phyloP scores from a whole-genome alignment of 2,113 vertebrate genomes.

The Numenius arquata region DNA sequence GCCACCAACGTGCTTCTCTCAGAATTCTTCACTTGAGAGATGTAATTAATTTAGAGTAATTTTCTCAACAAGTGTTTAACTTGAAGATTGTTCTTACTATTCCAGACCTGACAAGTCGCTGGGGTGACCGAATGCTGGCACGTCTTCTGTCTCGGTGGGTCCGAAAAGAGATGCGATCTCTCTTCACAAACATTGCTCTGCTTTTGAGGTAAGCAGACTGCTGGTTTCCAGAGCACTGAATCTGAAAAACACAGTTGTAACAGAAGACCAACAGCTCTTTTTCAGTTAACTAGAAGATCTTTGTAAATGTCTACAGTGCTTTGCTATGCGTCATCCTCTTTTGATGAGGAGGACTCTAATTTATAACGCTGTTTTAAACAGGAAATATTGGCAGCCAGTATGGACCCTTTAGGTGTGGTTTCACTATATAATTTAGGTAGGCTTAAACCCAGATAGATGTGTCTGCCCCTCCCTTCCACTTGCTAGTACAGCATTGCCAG shows the following conservation, averaged over 20 bases:
- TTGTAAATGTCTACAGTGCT: not conserved
- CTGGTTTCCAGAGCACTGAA: not conserved
- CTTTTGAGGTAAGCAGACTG: not conserved
- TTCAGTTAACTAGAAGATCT: not conserved
- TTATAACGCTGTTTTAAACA: not conserved
- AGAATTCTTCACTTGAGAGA: not conserved
- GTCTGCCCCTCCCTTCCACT: not conserved
- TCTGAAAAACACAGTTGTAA: not conserved
- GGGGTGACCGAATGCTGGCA: accelerated
- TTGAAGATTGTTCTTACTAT: not conserved
- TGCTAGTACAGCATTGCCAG: not conserved
- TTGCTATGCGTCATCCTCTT: not conserved
- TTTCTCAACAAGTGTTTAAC: not conserved
- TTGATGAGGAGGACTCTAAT: not conserved
- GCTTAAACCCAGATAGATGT: not conserved
- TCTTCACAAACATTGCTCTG: not conserved
- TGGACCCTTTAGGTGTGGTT: not conserved
- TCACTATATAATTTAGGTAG: not conserved
- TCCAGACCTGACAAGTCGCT: not conserved
- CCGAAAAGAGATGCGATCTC: not conserved
- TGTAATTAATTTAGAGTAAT: not conserved
- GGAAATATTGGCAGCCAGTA: not conserved
- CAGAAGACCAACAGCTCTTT: not conserved
- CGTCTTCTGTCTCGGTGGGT: not conserved
- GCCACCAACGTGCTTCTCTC: not conserved